phyloP scores from a whole-genome alignment of 2,888 invertebrate genomes.

The Drosophila antonietae region DNA sequence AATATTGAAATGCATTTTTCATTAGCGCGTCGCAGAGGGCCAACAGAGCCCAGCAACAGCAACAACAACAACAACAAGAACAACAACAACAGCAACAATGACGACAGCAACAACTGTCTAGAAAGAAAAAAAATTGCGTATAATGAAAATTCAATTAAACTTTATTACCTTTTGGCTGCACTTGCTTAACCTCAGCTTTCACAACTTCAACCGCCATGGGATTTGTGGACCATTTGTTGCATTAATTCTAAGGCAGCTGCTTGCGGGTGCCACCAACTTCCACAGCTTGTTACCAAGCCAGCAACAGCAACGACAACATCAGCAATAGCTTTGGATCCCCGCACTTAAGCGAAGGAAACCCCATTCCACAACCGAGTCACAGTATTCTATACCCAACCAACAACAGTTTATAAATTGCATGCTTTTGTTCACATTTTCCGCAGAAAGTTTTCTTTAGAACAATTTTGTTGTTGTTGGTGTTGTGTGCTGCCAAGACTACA shows the following conservation, averaged over 20 bases:
- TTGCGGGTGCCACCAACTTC: constrained; percentile 41
- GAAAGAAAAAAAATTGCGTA: constrained; percentile 71
- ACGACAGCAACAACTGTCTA: constrained; percentile 19
- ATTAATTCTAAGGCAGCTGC: constrained; percentile 76
- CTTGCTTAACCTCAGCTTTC: constrained; percentile 68
- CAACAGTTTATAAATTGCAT: constrained; percentile 72
- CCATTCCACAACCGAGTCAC: constrained; percentile 1
- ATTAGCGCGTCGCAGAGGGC: constrained; percentile 57
- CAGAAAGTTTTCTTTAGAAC: constrained; percentile 66
- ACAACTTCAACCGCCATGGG: constrained; percentile 62
- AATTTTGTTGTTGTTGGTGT: constrained; percentile 25
- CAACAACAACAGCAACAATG: constrained; percentile 6
- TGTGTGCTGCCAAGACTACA: constrained; percentile 48
- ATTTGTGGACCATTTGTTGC: constrained; percentile 77
- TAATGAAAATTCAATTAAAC: constrained; percentile 80
- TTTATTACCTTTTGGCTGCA: constrained; percentile 75
- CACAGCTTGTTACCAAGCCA: constrained; percentile 36
- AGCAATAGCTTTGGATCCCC: constrained; percentile 33
- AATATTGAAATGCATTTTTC: constrained; percentile 81
- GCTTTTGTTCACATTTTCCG: constrained; percentile 75
- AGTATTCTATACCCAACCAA: constrained; percentile 37
- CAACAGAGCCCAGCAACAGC: constrained; percentile 21
- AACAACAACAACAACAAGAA: constrained; percentile 21
- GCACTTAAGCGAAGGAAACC: neutral
- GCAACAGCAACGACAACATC: constrained; percentile 12